Evolutionary conservation across 2,797 vertebrate genomes (phyloP), one percentile per base, ranked within the genome.

Genomic region (Mastacembelus armatus): DNA sequence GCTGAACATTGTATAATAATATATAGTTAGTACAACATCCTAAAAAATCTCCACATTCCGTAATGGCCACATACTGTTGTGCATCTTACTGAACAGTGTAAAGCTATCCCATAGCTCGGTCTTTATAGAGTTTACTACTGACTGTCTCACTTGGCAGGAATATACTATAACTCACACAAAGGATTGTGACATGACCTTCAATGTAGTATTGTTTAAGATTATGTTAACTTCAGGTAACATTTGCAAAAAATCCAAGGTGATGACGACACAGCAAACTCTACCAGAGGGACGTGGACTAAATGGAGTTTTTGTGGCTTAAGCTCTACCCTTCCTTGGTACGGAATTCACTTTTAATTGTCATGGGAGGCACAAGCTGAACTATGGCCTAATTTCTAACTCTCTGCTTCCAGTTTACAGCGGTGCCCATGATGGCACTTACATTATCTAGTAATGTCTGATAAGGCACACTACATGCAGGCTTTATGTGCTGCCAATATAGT

Each of bases 1-100:
- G n/a, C 24, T 47, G 59, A 58, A 78, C 64, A 62, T 7, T 22
- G 27, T 11, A 40, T 18, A 38, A 47, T 2, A 50, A 18, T 40
- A 18, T 9, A 19, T 10, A 45, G 15, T 50, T 22, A 55, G 52
- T 36, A 44, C 35, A 54, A 19, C 10, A 8, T 15, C 1, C 40
- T 9, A 30, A 56, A 54, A 22, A 57, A 55, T 50, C 32, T 62
- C 52, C 14, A 47, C 42, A 26, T 43, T 33, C 6, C 18, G 32
- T 59, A 14, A 69, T n/a, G 7, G 16, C 44, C 19, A 32, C 27
- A 49, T 2, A 18, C 40, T 27, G 21, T 22, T 42, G 3, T 15
- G 29, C 2, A 47, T 21, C 9, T 19, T 29, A 19, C 7, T 50
- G 16, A 71, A 48, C n/a, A n/a, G 14, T 4, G 7, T 2, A n/a